A percentile compares a stretch with the other conserved stretches of the same genome.
Conservation (phyloP, 2,888 invertebrate genomes). For the Eulithis testata region DNA sequence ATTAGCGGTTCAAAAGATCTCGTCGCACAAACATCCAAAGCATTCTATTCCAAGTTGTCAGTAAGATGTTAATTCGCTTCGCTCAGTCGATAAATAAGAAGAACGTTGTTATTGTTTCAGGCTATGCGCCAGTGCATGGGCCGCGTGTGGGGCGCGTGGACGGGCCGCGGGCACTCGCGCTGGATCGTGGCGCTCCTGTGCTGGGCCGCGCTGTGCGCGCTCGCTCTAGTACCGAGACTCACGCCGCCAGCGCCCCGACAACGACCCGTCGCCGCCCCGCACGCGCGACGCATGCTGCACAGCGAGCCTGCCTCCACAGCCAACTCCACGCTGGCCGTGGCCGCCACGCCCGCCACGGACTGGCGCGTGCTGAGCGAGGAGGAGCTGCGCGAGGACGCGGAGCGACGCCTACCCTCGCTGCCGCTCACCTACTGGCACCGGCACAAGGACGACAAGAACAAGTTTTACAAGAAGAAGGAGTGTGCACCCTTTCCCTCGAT, state of each 20-base stretch:
- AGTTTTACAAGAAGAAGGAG: conserved; percentile 86
- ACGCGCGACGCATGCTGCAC: conserved; percentile 38
- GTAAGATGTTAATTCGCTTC: no score
- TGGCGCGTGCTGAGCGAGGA: conserved; percentile 89
- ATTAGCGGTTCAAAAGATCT: no score
- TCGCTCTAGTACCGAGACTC: conserved; percentile 68
- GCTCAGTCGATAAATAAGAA: no score
- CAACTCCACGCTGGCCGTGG: conserved; percentile 47
- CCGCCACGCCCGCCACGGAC: conserved; percentile 54
- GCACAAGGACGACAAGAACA: conserved; percentile 91
- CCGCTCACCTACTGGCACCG: conserved; percentile 94
- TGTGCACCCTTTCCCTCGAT: conserved; percentile 95
- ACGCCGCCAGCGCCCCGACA: conserved; percentile 49
- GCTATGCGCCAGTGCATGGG: conserved; percentile 72
- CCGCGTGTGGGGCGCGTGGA: no score
- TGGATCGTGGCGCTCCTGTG: conserved; percentile 73
- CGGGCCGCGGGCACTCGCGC: conserved; percentile 68
- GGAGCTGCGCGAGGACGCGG: conserved; percentile 90
- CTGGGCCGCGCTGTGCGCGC: conserved; percentile 70
- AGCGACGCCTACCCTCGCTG: conserved; percentile 91
- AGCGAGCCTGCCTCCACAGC: conserved; percentile 56
- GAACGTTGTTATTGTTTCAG: conserved; percentile 51
- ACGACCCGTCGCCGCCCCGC: conserved; percentile 41
- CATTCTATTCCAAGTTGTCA: no score
- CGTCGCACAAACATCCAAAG: no score